phyloP scores from a whole-genome alignment of 2,113 vertebrate genomes.

The Hemichromis elongatus region DNA sequence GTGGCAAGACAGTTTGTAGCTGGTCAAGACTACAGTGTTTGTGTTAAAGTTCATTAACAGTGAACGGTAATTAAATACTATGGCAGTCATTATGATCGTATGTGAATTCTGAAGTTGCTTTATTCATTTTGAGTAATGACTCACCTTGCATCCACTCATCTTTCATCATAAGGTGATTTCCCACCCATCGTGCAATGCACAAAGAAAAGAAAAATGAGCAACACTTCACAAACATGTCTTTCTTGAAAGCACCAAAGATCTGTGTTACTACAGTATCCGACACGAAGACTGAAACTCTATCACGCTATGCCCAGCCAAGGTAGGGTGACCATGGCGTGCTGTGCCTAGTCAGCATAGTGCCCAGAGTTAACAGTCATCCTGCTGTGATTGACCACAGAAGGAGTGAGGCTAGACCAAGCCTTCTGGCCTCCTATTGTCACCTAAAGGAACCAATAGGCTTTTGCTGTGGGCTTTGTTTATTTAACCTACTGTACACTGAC shows the following conservation, averaged over 20 bases:
- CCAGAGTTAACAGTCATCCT: slow-evolving; percentile 1
- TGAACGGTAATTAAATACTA: background rate
- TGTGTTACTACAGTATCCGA: background rate
- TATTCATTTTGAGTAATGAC: background rate
- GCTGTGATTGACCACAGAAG: slow-evolving; percentile 22
- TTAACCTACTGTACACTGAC: background rate
- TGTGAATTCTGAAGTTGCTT: background rate
- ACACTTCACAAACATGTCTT: background rate
- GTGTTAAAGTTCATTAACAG: background rate
- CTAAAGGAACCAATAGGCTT: background rate
- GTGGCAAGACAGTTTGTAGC: background rate
- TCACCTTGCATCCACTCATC: background rate
- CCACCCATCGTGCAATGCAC: background rate
- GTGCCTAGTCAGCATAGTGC: slow-evolving; percentile 25
- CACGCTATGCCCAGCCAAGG: slow-evolving; percentile 3
- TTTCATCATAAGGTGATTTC: background rate
- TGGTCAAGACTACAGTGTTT: background rate
- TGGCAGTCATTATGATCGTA: background rate
- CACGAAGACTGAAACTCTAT: background rate
- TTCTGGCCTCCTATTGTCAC: background rate
- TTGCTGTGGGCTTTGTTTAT: background rate
- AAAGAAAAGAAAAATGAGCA: background rate
- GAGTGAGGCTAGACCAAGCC: slow-evolving; percentile 30
- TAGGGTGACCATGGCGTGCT: slow-evolving; percentile 9
- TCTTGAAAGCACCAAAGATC: background rate